phyloP scores from a whole-genome alignment of 2,797 vertebrate species.

The Myotis planiceps region DNA sequence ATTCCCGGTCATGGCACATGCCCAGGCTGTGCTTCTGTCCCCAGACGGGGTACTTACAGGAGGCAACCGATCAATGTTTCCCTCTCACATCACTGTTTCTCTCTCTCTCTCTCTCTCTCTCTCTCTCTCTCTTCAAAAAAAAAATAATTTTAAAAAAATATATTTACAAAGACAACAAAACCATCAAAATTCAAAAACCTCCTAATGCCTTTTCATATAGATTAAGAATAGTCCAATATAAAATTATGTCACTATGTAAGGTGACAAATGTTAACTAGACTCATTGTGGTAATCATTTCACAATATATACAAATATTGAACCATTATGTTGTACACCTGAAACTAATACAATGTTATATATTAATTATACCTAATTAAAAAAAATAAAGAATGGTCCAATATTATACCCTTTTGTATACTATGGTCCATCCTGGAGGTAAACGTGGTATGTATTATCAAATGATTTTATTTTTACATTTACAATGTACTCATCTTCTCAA shows the following conservation, averaged over 20 bases:
- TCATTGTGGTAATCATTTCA: not conserved
- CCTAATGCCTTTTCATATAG: not conserved
- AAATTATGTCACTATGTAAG: not conserved
- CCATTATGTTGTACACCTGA: not conserved
- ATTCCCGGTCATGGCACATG: no score
- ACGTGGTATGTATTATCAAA: not conserved
- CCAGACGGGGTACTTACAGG: no score
- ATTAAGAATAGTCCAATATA: not conserved
- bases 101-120: no score
- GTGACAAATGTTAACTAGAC: not conserved
- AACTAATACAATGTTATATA: not conserved
- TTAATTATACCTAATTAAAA: not conserved
- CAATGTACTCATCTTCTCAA: not conserved
- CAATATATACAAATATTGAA: not conserved
- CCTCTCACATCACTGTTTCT: no score
- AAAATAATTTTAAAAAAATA: no score
- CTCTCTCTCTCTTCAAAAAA: no score
- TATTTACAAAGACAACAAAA: not conserved
- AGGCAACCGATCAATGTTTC: no score
- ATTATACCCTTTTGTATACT: not conserved
- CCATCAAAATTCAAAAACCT: not conserved
- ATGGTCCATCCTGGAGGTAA: not conserved
- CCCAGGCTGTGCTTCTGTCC: no score
- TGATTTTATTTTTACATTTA: conserved; percentile 36
- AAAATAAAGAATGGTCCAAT: not conserved